Evolutionary conservation across 2,113 vertebrate species (phyloP).

Genomic region (Anser cygnoides): DNA sequence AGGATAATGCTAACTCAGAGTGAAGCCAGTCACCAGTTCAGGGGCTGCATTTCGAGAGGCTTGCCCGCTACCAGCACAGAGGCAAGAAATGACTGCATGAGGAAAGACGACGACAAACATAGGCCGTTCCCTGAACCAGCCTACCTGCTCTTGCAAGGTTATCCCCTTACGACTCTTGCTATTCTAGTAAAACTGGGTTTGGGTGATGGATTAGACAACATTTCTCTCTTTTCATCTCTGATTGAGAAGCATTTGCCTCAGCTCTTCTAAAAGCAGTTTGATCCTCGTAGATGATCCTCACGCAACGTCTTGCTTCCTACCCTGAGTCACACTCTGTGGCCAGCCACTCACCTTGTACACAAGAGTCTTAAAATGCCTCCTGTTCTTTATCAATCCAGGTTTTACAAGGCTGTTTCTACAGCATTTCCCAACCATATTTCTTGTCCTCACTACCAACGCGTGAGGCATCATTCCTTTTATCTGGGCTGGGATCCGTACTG

Average conservation of each 20-base stretch:
- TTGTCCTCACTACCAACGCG: background rate
- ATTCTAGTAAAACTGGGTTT: background rate
- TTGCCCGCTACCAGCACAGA: background rate
- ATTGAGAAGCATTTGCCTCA: background rate
- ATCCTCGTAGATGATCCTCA: too few relatives aligned
- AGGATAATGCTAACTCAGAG: slow-evolving; percentile 13
- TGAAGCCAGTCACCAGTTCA: background rate
- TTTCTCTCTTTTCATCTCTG: background rate
- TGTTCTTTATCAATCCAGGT: background rate
- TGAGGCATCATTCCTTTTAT: background rate
- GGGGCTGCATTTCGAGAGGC: background rate
- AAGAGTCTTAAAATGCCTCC: background rate
- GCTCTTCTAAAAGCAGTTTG: background rate
- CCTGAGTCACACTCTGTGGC: too few relatives aligned
- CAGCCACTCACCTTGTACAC: background rate
- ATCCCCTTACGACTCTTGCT: background rate
- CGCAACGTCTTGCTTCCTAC: background rate
- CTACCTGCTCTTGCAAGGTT: background rate
- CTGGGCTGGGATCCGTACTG: background rate
- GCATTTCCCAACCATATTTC: background rate
- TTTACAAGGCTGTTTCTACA: background rate
- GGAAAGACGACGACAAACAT: background rate
- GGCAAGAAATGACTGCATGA: background rate
- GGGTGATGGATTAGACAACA: background rate
- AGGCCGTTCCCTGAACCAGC: background rate